Evolutionary conservation across 2,113 vertebrate genomes (phyloP).

Genomic region (Chitala chitala): DNA sequence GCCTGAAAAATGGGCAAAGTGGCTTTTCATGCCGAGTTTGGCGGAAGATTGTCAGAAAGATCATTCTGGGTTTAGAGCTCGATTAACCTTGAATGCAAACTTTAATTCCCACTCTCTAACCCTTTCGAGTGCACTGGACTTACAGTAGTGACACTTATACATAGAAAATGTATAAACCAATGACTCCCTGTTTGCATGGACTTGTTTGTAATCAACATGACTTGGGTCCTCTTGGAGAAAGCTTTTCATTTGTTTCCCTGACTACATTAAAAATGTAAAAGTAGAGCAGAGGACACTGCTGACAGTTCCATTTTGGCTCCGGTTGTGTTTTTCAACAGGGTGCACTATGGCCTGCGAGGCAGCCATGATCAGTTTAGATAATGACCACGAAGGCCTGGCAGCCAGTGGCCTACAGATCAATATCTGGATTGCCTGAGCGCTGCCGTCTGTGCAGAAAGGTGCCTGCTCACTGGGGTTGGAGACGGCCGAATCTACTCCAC

Average conservation of each 20-base stretch:
- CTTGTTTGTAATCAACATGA: background rate
- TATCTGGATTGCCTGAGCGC: constrained; percentile 30
- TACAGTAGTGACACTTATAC: background rate
- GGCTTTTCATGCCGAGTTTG: constrained; percentile 30
- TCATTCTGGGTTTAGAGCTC: constrained; percentile 24
- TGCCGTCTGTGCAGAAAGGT: constrained; percentile 24
- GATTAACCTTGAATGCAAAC: constrained; percentile 31
- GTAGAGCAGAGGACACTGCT: constrained; percentile 1
- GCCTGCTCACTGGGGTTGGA: constrained; percentile 20
- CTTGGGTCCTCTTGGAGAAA: too few relatives aligned
- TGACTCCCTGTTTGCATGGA: too few relatives aligned
- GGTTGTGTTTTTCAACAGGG: constrained; percentile 26
- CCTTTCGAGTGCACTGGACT: constrained; percentile 6
- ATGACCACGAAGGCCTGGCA: constrained; percentile 31
- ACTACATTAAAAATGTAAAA: constrained; percentile 7
- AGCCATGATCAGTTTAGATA: constrained; percentile 24
- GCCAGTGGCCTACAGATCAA: constrained; percentile 30
- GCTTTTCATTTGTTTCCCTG: background rate
- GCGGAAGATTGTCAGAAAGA: constrained; percentile 21
- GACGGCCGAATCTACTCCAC: constrained; percentile 17
- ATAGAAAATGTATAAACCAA: background rate
- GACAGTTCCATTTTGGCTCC: constrained; percentile 15
- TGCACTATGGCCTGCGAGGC: background rate
- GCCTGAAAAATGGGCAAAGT: constrained; percentile 32
- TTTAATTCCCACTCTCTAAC: background rate